Evolutionary conservation across 2,888 invertebrate genomes (phyloP), one percentile per base, ranked within the genome.

Genomic region (Piscicola geometra): DNA sequence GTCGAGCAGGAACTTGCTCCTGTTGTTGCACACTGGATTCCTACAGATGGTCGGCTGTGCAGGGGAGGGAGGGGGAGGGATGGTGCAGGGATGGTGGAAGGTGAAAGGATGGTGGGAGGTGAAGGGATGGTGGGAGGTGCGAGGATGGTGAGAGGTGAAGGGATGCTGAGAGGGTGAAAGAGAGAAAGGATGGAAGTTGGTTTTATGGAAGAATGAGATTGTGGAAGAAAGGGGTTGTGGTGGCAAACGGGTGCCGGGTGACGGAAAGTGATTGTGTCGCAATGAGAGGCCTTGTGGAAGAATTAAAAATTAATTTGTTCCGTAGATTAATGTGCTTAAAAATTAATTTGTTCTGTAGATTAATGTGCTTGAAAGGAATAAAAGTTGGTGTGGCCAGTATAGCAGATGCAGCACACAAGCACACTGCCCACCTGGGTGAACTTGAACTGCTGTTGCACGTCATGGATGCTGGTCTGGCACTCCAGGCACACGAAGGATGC

Each of bases 401-500:
- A n/a, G 1, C 25, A 36, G 25, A 25, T 25, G 25, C 21, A 30
- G 36, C n/a, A 15, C 21, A 30, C 21, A 30, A 30, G 32, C 32
- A 35, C 18, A 0, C 1, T 28, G 30, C 30, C 33, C 84, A 93
- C 93, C 90, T 87, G 87, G 75, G 88, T 89, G 81, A 87, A 89
- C 79, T 98, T 97, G 85, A 99, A 99, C 85, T 99, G 98, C 84
- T 99, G 99, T 82, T 96, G 94, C 0, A 99, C 93, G 88, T 94
- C 92, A 82, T 91, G 92, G 74, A 96, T 91, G 75, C 93, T 90
- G 0, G 95, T 94, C 83, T 96, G 94, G 84, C 99, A 99, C 83
- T 98, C 98, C 60, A 93, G 88, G 84, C 99, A 99, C 67, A 92
- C 89, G 87, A 99, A 99, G 0, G 94, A 94, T 2, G 88, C 90